Conservation (phyloP, 2,888 invertebrate genomes). For the Hartigia nigra region DNA sequence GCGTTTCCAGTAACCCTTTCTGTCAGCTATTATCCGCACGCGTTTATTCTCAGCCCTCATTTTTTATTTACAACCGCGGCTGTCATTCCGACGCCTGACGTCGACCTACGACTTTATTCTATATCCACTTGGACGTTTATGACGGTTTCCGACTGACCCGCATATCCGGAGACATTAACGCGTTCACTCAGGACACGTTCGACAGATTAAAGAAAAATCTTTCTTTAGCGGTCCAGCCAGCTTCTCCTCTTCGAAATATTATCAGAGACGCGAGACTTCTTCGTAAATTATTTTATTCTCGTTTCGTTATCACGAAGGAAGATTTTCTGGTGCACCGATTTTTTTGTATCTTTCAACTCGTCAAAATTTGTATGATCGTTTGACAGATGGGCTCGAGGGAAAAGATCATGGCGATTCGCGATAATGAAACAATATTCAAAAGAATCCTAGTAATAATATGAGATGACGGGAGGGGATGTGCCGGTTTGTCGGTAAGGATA, state of each 20-base stretch:
- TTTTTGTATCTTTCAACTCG: background rate
- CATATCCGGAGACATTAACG: background rate
- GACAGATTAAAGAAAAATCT: background rate
- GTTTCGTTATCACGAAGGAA: background rate
- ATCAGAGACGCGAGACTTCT: background rate
- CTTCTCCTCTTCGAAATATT: background rate
- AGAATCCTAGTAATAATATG: background rate
- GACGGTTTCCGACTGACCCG: background rate
- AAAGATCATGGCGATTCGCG: background rate
- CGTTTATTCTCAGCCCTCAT: conserved; percentile 46
- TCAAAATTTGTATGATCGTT: background rate
- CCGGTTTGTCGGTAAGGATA: background rate
- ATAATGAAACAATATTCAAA: background rate
- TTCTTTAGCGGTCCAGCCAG: background rate
- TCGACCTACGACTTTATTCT: background rate
- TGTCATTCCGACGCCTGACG: conserved; percentile 26
- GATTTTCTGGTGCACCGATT: background rate
- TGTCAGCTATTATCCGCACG: conserved; percentile 50
- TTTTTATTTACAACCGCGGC: conserved; percentile 48
- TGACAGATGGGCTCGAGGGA: background rate
- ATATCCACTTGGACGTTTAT: background rate
- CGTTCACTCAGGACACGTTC: background rate
- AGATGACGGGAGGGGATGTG: background rate
- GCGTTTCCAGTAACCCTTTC: conserved; percentile 43
- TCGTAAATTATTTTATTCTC: background rate